Percentiles rank a stretch among this genome's conserved stretches.
Evolutionary conservation across 1,140 invertebrate genomes (phyloP).

Genomic region (Orchestia grillus): DNA sequence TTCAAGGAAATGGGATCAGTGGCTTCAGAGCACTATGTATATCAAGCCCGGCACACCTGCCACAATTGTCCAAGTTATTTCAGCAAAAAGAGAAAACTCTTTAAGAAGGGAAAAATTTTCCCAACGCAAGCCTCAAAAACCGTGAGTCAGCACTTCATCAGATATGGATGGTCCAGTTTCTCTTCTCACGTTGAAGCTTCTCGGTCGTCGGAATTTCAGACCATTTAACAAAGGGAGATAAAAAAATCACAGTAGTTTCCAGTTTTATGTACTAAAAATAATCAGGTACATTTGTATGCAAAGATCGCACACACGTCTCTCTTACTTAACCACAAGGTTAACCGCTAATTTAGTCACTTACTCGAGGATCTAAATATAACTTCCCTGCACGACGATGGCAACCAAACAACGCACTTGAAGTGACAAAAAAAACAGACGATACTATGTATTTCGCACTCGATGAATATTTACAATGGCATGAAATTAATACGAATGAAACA

Average conservation of each 20-base stretch:
- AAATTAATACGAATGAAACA: background rate
- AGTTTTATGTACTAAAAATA: background rate
- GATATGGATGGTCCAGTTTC: no score
- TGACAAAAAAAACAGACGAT: background rate
- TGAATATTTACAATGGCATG: background rate
- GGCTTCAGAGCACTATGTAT: no score
- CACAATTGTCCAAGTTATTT: no score
- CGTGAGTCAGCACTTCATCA: no score
- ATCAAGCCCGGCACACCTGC: no score
- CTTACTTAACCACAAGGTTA: background rate
- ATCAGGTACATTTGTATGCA: background rate
- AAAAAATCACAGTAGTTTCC: background rate
- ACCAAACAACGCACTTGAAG: background rate
- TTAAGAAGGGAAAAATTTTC: no score
- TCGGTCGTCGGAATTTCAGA: no score
- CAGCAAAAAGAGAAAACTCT: no score
- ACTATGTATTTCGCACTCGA: background rate
- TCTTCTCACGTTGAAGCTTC: no score
- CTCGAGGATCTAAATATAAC: background rate
- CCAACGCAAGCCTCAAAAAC: no score
- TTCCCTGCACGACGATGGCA: background rate
- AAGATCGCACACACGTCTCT: background rate
- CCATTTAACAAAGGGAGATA: no score
- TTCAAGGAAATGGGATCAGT: no score
- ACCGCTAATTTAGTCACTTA: background rate